phyloP scores from a whole-genome alignment of 1,140 invertebrate species.

The Caenorhabditis tropicalis region DNA sequence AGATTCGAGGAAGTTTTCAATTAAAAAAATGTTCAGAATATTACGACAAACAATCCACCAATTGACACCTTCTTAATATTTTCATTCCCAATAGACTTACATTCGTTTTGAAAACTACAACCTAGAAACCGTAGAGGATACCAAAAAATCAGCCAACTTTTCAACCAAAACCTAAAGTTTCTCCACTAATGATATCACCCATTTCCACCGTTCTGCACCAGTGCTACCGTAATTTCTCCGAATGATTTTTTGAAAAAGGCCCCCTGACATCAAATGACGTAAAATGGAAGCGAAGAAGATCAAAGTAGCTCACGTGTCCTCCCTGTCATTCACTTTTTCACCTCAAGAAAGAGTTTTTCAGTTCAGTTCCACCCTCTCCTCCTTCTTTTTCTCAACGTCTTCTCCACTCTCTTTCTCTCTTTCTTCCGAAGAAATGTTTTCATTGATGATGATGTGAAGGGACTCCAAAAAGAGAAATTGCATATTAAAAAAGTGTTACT shows the following conservation, averaged over 20 bases:
- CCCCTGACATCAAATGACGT: constrained; percentile 29
- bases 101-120: too few species aligned
- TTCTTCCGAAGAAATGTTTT: not conserved
- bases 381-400: not conserved
- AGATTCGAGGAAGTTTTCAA: too few species aligned
- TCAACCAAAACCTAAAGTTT: too few species aligned
- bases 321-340: not conserved
- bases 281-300: not conserved
- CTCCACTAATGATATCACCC: too few species aligned
- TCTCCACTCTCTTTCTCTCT: too few species aligned
- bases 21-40: too few species aligned
- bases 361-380: not conserved
- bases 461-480: not conserved
- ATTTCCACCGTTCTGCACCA: not conserved
- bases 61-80: too few species aligned
- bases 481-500: constrained; percentile 9
- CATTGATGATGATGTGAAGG: not conserved
- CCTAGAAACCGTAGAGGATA: too few species aligned
- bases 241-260: not conserved
- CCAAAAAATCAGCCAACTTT: too few species aligned
- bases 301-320: constrained; percentile 42
- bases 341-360: too few species aligned
- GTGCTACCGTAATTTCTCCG: not conserved
- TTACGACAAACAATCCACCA: too few species aligned
- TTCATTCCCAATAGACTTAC: too few species aligned